Base-by-base conservation (phyloP, 2,113 vertebrate species). In the Salvator merianae region DNA sequence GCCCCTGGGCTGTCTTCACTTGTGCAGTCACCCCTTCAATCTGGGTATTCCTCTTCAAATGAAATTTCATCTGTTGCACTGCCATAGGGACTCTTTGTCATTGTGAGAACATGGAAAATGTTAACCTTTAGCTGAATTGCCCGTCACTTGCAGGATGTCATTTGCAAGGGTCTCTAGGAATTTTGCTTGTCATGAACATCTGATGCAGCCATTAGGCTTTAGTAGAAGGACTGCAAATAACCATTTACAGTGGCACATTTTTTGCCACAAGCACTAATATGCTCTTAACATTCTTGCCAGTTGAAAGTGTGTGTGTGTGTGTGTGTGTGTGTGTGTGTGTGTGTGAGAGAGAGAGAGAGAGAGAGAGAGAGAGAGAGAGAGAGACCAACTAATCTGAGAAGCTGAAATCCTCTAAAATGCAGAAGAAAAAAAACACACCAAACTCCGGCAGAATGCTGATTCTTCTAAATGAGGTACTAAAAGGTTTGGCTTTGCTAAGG, bases 401-500 rank as follows among this genome's bases (percentile, higher is more conserved):
- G 85, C 9, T 26, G 24, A 79, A 91, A 89, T 79, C 77, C 85
- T 88, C 73, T 84, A 32, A 79, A 90, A 92, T 5, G 0, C 76
- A 65, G 84, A 86, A 90, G 88, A 90, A 94, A 91, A 89, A 85
- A 88, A 74, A 88, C 76, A 88, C 93, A 77, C n/a, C n/a, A 75
- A 75, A 80, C 32, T 77, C 83, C 84, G 79, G 89, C 87, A 88
- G 87, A 79, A 90, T 90, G 89, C 84, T 84, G 77, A 0, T 34
- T 24, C n/a, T 93, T 93, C 84, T 92, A 91, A 90, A 55, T 65
- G 78, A 87, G 85, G 79, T 63, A 62, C 73, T 89, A 89, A 50
- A 84, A 84, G 78, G 69, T 77, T 92, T 70, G 88, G 83, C 88
- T 94, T 92, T 95, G 85, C 89, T 94, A 88, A 85, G 90, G 84